Conservation (phyloP, 2,797 vertebrate genomes). For the Melopsittacus undulatus region DNA sequence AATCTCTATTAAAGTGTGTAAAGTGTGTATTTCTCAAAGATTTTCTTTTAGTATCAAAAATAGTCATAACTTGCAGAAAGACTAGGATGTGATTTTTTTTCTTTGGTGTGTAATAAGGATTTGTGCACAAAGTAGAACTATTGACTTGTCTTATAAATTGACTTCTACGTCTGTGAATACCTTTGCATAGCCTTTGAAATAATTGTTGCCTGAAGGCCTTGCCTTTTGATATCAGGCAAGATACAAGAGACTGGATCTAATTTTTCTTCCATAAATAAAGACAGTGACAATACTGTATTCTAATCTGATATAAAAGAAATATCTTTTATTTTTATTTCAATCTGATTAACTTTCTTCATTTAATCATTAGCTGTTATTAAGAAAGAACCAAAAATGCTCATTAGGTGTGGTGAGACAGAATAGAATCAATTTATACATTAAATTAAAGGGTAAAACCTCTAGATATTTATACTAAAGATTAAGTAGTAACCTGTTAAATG, state of each 20-base stretch:
- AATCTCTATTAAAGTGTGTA: not conserved
- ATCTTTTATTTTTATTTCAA: slow-evolving; percentile 65
- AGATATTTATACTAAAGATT: slow-evolving; percentile 42
- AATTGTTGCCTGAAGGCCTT: slow-evolving; percentile 18
- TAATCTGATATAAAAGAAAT: slow-evolving; percentile 46
- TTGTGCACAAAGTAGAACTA: not conserved
- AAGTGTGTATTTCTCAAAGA: not conserved
- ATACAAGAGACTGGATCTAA: not conserved
- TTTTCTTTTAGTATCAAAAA: not conserved
- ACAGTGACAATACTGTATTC: not conserved
- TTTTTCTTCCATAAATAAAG: slow-evolving; percentile 25
- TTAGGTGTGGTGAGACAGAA: slow-evolving; percentile 28
- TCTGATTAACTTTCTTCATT: slow-evolving; percentile 62
- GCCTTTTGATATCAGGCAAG: not conserved
- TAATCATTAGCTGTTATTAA: slow-evolving; percentile 63
- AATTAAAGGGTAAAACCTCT: slow-evolving; percentile 37
- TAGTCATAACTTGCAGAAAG: not conserved
- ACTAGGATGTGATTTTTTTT: not conserved
- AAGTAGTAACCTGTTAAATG: slow-evolving; percentile 34
- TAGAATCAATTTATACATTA: slow-evolving; percentile 55
- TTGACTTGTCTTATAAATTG: not conserved
- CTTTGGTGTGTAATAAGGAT: not conserved
- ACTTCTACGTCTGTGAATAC: not conserved
- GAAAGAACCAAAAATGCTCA: slow-evolving; percentile 47
- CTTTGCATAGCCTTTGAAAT: slow-evolving; percentile 23